phyloP scores from a whole-genome alignment of 1,140 invertebrate species.

The Coenobita brevimanus region DNA sequence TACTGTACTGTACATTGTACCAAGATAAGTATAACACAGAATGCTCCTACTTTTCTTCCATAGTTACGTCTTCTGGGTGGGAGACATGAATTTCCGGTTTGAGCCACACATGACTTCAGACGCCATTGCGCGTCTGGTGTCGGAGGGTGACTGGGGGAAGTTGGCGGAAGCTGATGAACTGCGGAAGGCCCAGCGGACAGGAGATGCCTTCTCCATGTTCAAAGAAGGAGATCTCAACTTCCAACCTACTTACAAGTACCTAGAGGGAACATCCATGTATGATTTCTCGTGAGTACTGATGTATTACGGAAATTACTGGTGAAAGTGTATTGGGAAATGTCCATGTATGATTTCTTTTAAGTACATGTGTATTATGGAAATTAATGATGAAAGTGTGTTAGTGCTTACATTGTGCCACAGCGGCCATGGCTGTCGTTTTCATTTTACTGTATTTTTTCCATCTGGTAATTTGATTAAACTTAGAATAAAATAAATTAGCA shows the following conservation, averaged over 20 bases:
- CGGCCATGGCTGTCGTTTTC: neutral
- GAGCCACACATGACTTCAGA: conserved; percentile 78
- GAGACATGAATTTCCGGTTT: conserved; percentile 94
- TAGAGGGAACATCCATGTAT: conserved; percentile 36
- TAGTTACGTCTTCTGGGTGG: conserved; percentile 96
- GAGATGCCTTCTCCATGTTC: conserved; percentile 87
- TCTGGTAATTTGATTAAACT: neutral
- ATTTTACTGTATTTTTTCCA: neutral
- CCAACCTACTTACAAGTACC: conserved; percentile 88
- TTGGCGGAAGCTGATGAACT: conserved; percentile 86
- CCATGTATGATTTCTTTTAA: too few relatives aligned
- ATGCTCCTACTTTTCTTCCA: conserved; percentile 71
- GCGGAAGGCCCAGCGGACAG: conserved; percentile 79
- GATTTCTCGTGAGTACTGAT: conserved; percentile 48
- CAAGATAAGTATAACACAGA: neutral
- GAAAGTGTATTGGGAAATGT: too few relatives aligned
- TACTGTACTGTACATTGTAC: neutral
- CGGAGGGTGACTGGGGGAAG: conserved; percentile 79
- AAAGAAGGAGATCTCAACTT: conserved; percentile 83
- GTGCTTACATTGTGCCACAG: neutral
- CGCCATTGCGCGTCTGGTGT: conserved; percentile 81
- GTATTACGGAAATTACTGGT: too few relatives aligned
- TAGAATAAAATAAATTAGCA: too few relatives aligned
- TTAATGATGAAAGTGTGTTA: neutral
- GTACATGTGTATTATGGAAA: too few relatives aligned